Conservation (phyloP, 2,888 invertebrate species). For the Perizoma affinitatum region DNA sequence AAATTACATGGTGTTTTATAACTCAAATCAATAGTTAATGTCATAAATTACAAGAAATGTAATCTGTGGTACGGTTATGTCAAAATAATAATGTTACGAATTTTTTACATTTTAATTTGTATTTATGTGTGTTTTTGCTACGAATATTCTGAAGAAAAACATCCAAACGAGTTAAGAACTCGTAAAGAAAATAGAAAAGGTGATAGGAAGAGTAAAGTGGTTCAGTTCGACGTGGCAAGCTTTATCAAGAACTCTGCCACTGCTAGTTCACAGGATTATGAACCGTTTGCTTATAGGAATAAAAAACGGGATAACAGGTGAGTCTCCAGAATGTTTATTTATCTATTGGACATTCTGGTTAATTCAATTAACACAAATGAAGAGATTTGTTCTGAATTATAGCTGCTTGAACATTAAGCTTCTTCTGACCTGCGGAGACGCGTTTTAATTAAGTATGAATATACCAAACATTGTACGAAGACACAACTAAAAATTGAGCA, state of each 20-base stretch:
- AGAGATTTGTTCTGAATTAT: too few species aligned
- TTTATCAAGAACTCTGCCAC: constrained; percentile 53
- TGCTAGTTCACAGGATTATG: constrained; percentile 25
- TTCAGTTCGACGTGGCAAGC: constrained; percentile 59
- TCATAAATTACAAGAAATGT: background rate
- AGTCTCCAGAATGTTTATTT: background rate
- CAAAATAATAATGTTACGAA: constrained; percentile 45
- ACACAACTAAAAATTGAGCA: too few species aligned
- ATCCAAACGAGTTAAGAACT: constrained; percentile 6
- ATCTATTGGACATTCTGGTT: too few species aligned
- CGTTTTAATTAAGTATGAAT: too few species aligned
- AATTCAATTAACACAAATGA: too few species aligned
- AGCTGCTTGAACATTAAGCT: too few species aligned
- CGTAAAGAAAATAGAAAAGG: constrained; percentile 6
- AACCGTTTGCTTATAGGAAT: constrained; percentile 30
- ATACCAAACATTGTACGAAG: too few species aligned
- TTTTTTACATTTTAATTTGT: constrained; percentile 45
- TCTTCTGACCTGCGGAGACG: too few species aligned
- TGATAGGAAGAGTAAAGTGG: constrained; percentile 23
- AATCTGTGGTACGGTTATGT: constrained; percentile 22
- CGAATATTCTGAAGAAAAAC: constrained; percentile 38
- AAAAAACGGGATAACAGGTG: constrained; percentile 38
- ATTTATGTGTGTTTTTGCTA: constrained; percentile 46
- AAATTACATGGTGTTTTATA: too few species aligned
- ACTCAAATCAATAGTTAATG: too few species aligned